A percentile compares a stretch with the other conserved stretches of the same genome.
Conservation (phyloP, 2,113 vertebrate genomes). For the Thalassarche chlororhynchos region DNA sequence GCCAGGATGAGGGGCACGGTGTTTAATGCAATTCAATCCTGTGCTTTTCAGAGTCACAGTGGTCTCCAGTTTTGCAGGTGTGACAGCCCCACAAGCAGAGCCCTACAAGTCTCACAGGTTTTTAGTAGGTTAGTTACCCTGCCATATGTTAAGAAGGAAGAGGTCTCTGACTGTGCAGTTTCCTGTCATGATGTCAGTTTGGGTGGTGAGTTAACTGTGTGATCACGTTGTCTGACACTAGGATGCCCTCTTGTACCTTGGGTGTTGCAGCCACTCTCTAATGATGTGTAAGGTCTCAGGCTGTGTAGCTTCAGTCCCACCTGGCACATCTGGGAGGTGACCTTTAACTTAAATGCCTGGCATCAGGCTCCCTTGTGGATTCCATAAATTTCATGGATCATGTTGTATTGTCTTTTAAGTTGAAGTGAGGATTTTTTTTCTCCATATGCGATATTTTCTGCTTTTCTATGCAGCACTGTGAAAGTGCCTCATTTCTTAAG, state of each 20-base stretch:
- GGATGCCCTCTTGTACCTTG: neutral
- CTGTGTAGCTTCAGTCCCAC: neutral
- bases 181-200: neutral
- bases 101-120: neutral
- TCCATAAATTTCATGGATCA: neutral
- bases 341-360: neutral
- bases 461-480: neutral
- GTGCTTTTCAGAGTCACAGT: neutral
- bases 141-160: neutral
- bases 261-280: neutral
- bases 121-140: neutral
- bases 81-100: neutral
- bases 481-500: neutral
- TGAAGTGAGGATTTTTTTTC: neutral
- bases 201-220: neutral
- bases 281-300: neutral
- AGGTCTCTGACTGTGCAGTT: neutral
- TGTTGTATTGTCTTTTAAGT: neutral
- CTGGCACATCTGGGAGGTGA: neutral
- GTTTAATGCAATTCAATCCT: neutral
- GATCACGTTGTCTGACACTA: neutral
- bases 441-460: neutral
- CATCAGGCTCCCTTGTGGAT: neutral
- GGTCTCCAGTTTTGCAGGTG: neutral
- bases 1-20: fast-evolving